A percentile compares a stretch with the other conserved stretches of the same genome.
Conservation (phyloP, 2,113 vertebrate species). For the Cariama cristata region DNA sequence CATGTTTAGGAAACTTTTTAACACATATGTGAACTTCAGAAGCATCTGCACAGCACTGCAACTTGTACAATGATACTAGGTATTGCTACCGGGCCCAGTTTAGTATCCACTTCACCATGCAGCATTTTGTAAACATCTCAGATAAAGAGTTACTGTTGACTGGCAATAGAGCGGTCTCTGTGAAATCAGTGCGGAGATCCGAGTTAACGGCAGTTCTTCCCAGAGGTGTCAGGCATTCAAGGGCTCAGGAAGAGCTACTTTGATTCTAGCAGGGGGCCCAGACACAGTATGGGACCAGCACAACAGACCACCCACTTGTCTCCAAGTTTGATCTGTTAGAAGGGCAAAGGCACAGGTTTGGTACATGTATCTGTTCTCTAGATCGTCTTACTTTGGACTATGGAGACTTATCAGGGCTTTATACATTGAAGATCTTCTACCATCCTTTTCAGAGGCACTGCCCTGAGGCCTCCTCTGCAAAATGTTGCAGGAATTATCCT, state of each 20-base stretch:
- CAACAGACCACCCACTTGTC: background rate
- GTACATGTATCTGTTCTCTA: background rate
- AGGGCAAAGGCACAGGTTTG: background rate
- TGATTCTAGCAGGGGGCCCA: background rate
- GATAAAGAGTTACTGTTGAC: background rate
- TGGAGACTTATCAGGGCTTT: background rate
- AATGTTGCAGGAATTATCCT: background rate
- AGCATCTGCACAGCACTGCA: background rate
- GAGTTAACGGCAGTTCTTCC: background rate
- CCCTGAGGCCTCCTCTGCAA: background rate
- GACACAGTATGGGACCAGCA: background rate
- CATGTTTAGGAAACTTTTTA: background rate
- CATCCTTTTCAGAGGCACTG: background rate
- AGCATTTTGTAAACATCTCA: background rate
- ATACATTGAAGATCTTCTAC: background rate
- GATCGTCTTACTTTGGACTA: background rate
- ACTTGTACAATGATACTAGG: background rate
- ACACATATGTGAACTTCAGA: background rate
- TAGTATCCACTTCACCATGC: background rate
- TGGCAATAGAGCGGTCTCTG: background rate
- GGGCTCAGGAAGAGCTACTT: background rate
- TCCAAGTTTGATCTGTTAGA: background rate
- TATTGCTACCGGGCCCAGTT: background rate
- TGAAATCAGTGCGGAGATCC: background rate
- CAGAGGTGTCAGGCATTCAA: background rate